Percentiles rank a stretch among this genome's conserved stretches.
These are phyloP conservation scores for Engraulis encrasicolus DNA, from an alignment of 2,113 vertebrate species.

Conservation along the genomic window DNA sequence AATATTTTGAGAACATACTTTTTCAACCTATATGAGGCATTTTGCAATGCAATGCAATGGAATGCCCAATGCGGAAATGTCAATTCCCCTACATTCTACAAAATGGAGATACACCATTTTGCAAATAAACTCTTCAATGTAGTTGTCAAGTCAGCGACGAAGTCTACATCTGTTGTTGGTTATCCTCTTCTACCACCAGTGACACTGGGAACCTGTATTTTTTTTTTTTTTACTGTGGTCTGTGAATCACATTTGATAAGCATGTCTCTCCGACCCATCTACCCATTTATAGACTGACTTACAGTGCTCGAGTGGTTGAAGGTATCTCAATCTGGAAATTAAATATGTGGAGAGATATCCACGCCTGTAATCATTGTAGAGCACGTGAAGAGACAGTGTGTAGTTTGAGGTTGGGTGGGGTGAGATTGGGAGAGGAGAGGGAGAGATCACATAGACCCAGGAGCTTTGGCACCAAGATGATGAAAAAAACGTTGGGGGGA, in stretches of 20 bases:
- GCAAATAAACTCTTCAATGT: no score
- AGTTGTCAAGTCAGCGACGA: no score
- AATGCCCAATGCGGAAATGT: no score
- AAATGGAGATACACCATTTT: no score
- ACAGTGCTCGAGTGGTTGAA: background rate
- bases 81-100: no score
- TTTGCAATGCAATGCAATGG: no score
- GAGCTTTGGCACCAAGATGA: background rate
- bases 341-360: background rate
- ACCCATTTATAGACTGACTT: conserved; percentile 2
- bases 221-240: conserved; percentile 5
- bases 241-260: background rate
- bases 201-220: background rate
- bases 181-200: background rate
- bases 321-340: background rate
- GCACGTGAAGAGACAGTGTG: background rate
- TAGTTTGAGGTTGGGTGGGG: background rate
- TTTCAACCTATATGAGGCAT: no score
- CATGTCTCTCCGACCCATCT: background rate
- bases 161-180: background rate
- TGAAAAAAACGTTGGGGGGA: background rate
- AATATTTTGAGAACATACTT: no score
- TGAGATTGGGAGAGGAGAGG: background rate
- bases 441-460: conserved; percentile 1
- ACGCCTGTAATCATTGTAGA: background rate